These are phyloP conservation scores for Cliona cf. orientalis DNA, from an alignment of 37 sponge, comb jelly and placozoan species.

Conservation along the genomic window DNA sequence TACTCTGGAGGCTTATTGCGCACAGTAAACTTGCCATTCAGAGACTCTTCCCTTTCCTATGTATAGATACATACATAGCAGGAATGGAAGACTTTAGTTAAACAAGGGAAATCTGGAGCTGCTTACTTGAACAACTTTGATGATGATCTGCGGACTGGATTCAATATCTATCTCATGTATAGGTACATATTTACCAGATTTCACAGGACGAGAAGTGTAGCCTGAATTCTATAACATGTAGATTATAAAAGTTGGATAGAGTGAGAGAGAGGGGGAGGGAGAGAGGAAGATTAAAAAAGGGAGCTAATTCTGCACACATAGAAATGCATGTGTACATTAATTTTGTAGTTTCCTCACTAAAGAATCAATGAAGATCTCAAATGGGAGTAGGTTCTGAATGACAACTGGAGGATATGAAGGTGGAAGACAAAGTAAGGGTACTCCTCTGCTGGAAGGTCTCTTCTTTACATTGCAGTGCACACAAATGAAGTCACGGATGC, in stretches of 20 bases:
- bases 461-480: conserved; percentile 44
- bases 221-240: conserved; percentile 10
- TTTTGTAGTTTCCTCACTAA: no score
- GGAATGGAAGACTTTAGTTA: no score
- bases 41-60: not conserved
- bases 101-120: no score
- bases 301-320: no score
- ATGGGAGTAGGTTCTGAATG: conserved; percentile 76
- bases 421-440: conserved; percentile 75
- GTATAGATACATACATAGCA: not conserved
- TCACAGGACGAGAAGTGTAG: not conserved
- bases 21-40: conserved; percentile 40
- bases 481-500: conserved; percentile 12
- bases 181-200: conserved; percentile 22
- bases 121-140: conserved; percentile 14
- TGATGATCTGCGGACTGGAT: conserved; percentile 3
- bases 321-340: no score
- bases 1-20: conserved; percentile 23
- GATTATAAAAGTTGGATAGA: no score
- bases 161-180: conserved; percentile 36
- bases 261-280: no score
- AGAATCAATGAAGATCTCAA: conserved; percentile 19
- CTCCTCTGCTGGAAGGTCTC: conserved; percentile 19
- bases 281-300: no score
- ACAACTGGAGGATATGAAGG: conserved; percentile 67